These are phyloP conservation scores for Thymallus thymallus DNA, from an alignment of 2,113 vertebrate genomes.

Conservation along the genomic window DNA sequence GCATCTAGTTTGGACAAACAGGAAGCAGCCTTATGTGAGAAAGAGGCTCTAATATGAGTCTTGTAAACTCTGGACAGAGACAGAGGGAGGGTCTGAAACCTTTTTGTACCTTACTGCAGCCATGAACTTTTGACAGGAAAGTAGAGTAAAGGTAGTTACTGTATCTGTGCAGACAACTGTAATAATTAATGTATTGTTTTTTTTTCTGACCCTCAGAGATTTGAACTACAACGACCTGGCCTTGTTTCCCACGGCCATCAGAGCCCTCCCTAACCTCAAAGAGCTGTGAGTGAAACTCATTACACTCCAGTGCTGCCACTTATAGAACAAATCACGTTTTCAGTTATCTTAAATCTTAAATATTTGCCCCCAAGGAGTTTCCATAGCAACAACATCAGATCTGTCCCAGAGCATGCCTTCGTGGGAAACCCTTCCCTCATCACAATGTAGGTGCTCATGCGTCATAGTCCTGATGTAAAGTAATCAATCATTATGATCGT, in stretches of 20 bases:
- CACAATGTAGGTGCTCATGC: constrained; percentile 77
- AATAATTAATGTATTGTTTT: neutral
- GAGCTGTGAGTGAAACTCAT: constrained; percentile 78
- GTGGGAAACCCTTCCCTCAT: constrained; percentile 81
- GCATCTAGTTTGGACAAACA: constrained; percentile 29
- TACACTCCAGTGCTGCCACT: no score
- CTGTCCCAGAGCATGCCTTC: constrained; percentile 81
- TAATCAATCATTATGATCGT: neutral
- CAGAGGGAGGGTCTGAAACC: neutral
- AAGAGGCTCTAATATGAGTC: neutral
- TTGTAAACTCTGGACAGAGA: neutral
- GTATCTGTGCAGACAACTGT: neutral
- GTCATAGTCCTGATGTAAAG: no score
- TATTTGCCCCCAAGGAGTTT: constrained; percentile 74
- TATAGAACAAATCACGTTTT: neutral
- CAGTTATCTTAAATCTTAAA: neutral
- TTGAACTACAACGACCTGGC: constrained; percentile 86
- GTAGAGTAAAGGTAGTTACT: neutral
- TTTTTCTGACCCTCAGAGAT: constrained; percentile 65
- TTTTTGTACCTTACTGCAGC: neutral
- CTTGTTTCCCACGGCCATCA: constrained; percentile 80
- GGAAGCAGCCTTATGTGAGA: constrained; percentile 9
- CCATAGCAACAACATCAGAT: constrained; percentile 84
- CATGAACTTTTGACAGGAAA: neutral
- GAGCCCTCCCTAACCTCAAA: constrained; percentile 79